A percentile compares a stretch with the other conserved stretches of the same genome.
Conservation (phyloP, 2,888 invertebrate species). For the Mycalesis mineus region DNA sequence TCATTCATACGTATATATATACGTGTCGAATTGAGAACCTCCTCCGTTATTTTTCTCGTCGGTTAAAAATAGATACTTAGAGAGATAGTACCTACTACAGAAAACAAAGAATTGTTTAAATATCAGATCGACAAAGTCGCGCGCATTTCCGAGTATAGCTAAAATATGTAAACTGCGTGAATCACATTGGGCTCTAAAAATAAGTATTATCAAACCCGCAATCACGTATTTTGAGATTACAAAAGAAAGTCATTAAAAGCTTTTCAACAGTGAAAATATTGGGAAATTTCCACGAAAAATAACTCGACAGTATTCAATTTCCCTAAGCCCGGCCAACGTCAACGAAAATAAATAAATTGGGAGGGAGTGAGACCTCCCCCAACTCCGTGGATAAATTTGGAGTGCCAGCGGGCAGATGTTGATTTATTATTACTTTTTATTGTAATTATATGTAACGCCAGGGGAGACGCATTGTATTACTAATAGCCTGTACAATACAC, state of each 20-base stretch:
- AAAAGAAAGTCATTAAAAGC: neutral
- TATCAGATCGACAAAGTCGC: too few relatives aligned
- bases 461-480: constrained; percentile 49
- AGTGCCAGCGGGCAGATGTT: constrained; percentile 71
- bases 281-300: constrained; percentile 18
- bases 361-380: constrained; percentile 52
- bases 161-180: too few relatives aligned
- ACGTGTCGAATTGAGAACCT: too few relatives aligned
- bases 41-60: too few relatives aligned
- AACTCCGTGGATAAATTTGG: constrained; percentile 60
- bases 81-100: too few relatives aligned
- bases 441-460: constrained; percentile 61
- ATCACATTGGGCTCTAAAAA: too few relatives aligned
- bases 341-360: constrained; percentile 65
- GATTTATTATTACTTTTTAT: constrained; percentile 74
- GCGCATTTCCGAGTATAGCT: too few relatives aligned
- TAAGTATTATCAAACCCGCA: too few relatives aligned
- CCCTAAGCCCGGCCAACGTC: constrained; percentile 61
- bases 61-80: too few relatives aligned
- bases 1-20: too few relatives aligned
- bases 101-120: too few relatives aligned
- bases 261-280: constrained; percentile 13
- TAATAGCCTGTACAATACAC: constrained; percentile 21
- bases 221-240: neutral
- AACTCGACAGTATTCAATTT: constrained; percentile 63